phyloP scores from a whole-genome alignment of 2,113 vertebrate species.

The Psilopsiagon aymara region DNA sequence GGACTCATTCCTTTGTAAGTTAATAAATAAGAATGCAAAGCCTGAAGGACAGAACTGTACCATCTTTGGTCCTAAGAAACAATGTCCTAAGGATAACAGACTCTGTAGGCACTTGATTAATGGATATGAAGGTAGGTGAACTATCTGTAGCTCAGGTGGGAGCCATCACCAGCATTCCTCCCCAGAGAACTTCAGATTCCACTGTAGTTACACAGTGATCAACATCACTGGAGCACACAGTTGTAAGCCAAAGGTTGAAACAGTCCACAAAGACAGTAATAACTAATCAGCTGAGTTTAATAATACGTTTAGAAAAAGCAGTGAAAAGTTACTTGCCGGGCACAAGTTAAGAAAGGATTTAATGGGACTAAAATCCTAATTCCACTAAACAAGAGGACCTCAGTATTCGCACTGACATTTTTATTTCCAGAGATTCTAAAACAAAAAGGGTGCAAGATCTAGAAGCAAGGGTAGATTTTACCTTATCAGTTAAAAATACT shows the following conservation, averaged over 20 bases:
- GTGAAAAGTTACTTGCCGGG: background rate
- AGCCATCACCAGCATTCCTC: background rate
- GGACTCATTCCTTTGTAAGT: background rate
- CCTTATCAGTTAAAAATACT: background rate
- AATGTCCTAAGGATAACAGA: background rate
- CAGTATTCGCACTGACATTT: background rate
- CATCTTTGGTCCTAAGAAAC: background rate
- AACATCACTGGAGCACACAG: background rate
- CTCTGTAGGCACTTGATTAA: background rate
- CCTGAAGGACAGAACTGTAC: background rate
- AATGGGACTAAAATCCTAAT: background rate
- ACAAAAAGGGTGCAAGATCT: background rate
- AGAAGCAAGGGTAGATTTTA: background rate
- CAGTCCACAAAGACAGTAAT: background rate
- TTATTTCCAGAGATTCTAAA: background rate
- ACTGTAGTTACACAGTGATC: accelerated
- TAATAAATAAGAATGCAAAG: background rate
- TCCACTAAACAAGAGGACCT: background rate
- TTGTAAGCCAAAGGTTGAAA: background rate
- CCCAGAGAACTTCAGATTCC: background rate
- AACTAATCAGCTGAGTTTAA: background rate
- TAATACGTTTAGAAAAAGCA: background rate
- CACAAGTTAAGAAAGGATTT: background rate
- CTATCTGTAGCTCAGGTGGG: background rate
- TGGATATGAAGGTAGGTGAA: background rate